phyloP scores from a whole-genome alignment of 2,113 vertebrate species.

The Actenoides hombroni region DNA sequence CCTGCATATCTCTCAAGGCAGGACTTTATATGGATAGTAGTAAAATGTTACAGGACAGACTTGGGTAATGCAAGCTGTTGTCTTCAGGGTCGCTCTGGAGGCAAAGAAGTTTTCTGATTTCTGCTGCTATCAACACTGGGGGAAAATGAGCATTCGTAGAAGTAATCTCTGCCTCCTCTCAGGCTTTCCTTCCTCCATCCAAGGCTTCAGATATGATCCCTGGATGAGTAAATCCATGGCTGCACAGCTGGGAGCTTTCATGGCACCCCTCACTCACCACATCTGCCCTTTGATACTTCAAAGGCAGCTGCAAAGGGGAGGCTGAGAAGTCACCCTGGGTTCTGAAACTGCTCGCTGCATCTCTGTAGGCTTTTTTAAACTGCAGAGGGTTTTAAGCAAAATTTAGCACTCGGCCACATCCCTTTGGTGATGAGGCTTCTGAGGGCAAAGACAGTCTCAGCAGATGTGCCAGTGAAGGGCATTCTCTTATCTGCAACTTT shows the following conservation, averaged over 20 bases:
- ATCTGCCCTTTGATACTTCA: not conserved
- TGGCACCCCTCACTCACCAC: fast-evolving
- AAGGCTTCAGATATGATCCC: not conserved
- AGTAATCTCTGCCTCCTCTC: not conserved
- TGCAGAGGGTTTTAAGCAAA: not conserved
- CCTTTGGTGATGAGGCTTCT: not conserved
- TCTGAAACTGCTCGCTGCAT: not conserved
- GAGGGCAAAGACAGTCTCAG: not conserved
- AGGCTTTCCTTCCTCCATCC: not conserved
- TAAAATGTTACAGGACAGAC: not conserved
- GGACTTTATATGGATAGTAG: not conserved
- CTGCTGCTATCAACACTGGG: not conserved
- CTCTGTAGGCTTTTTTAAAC: not conserved
- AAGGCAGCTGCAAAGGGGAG: not conserved
- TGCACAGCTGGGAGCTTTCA: not conserved
- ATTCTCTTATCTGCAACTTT: not conserved
- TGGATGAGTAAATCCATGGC: not conserved
- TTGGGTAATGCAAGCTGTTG: not conserved
- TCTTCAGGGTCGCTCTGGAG: not conserved
- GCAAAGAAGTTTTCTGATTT: not conserved
- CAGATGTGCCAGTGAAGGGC: not conserved
- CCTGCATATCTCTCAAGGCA: not conserved
- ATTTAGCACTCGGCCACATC: not conserved
- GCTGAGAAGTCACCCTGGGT: not conserved
- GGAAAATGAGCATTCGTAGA: not conserved